Percentiles rank a stretch among this genome's conserved stretches.
These are phyloP conservation scores for Herpetotheres cachinnans DNA, from an alignment of 2,113 vertebrate genomes.

Conservation along the genomic window DNA sequence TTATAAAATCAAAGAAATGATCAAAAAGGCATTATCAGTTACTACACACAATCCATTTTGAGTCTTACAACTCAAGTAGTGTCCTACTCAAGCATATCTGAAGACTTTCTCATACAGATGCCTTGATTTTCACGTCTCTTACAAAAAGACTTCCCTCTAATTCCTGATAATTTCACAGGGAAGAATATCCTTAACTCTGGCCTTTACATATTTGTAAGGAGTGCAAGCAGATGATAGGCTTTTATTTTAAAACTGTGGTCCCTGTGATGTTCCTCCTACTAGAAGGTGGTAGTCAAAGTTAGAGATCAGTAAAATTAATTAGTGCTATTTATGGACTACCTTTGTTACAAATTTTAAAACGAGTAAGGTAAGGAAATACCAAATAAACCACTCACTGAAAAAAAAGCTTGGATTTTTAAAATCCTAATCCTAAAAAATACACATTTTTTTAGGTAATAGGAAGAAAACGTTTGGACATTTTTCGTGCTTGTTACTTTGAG, in stretches of 20 bases:
- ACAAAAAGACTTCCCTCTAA: neutral
- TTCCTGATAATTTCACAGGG: neutral
- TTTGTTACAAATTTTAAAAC: neutral
- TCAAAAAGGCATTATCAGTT: neutral
- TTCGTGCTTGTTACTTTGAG: conserved; percentile 31
- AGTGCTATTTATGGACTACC: neutral
- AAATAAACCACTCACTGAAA: neutral
- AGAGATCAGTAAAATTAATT: neutral
- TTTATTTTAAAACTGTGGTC: neutral
- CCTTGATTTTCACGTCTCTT: neutral
- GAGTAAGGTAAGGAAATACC: neutral
- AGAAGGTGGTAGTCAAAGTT: neutral
- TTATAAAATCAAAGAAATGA: neutral
- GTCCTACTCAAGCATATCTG: neutral
- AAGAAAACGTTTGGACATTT: conserved; percentile 1
- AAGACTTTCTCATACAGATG: neutral
- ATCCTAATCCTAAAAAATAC: conserved; percentile 18
- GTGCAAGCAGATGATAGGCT: neutral
- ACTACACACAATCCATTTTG: neutral
- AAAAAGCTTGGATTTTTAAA: conserved; percentile 11
- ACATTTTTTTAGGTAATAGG: conserved; percentile 9
- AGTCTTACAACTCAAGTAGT: neutral
- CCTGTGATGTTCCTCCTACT: neutral
- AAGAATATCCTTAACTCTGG: neutral
- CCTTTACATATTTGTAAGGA: neutral